Conservation (phyloP, 2,797 vertebrate species). For the Toxotes lorentzi region DNA sequence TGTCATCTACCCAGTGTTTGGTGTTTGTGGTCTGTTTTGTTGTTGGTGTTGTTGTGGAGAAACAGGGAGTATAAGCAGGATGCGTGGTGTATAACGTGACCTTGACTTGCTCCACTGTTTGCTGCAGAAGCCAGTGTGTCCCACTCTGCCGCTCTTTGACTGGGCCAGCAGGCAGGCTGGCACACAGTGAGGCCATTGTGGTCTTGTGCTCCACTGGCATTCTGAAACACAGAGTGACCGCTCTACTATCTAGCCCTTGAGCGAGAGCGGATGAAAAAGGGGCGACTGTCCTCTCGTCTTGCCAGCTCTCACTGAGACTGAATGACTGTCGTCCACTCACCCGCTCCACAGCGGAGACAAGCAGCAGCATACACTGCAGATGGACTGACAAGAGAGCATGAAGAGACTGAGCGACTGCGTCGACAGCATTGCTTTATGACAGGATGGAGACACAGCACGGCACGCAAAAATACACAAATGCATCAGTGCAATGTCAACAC, state of each 20-base stretch:
- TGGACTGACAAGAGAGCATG: conserved; percentile 2
- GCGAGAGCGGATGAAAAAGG: conserved; percentile 48
- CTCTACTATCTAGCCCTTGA: conserved; percentile 40
- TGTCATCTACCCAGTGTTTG: background rate
- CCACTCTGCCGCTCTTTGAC: background rate
- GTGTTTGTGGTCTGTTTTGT: background rate
- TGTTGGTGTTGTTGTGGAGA: conserved; percentile 6
- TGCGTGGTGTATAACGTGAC: conserved; percentile 34
- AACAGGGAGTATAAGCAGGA: conserved; percentile 1
- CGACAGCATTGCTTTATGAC: conserved; percentile 4
- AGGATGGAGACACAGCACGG: background rate
- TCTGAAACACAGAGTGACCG: conserved; percentile 39
- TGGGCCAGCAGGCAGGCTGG: conserved; percentile 7
- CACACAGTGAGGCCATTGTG: conserved; percentile 64
- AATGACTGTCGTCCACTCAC: conserved; percentile 25
- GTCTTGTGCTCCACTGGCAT: conserved; percentile 33
- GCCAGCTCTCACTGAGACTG: conserved; percentile 27
- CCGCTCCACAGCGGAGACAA: conserved; percentile 12
- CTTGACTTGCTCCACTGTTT: conserved; percentile 46
- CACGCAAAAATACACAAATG: conserved; percentile 1
- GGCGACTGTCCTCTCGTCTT: conserved; percentile 47
- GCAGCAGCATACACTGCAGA: conserved; percentile 46
- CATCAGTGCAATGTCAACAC: background rate
- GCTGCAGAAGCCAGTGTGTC: conserved; percentile 18
- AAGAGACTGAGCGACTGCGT: conserved; percentile 19